phyloP scores from a whole-genome alignment of 1,140 invertebrate species.

The Bombus turneri region DNA sequence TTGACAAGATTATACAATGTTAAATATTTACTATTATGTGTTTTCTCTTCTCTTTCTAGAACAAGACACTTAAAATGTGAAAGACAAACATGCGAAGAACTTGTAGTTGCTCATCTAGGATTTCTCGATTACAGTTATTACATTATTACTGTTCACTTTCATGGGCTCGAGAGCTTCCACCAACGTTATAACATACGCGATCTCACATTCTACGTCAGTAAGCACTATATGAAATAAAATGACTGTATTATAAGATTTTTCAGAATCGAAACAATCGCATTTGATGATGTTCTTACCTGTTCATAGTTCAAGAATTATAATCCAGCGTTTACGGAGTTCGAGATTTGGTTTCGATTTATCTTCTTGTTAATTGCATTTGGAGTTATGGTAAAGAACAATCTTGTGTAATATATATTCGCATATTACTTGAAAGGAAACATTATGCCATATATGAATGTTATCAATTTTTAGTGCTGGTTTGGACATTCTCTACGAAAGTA shows the following conservation, averaged over 20 bases:
- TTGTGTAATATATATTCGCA: neutral
- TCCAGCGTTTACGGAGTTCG: slow-evolving; percentile 96
- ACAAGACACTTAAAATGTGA: slow-evolving; percentile 92
- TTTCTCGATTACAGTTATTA: slow-evolving; percentile 94
- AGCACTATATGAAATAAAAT: slow-evolving; percentile 64
- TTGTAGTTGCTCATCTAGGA: slow-evolving; percentile 94
- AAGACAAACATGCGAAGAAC: slow-evolving; percentile 92
- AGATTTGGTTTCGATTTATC: slow-evolving; percentile 98
- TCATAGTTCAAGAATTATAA: slow-evolving; percentile 98
- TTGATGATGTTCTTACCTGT: slow-evolving; percentile 53
- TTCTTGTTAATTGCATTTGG: slow-evolving; percentile 94
- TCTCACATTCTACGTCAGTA: slow-evolving; percentile 95
- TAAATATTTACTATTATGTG: neutral
- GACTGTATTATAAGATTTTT: neutral
- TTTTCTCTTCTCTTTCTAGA: slow-evolving; percentile 77
- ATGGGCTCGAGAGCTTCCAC: slow-evolving; percentile 92
- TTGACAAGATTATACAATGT: neutral
- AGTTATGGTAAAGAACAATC: slow-evolving; percentile 88
- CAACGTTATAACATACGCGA: slow-evolving; percentile 92
- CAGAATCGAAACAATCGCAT: slow-evolving; percentile 3
- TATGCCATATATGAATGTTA: neutral
- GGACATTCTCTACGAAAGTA: slow-evolving; percentile 94
- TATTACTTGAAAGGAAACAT: neutral
- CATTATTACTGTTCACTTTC: slow-evolving; percentile 92
- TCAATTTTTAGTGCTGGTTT: slow-evolving; percentile 92